A percentile compares a stretch with the other conserved stretches of the same genome.
phyloP scores from a whole-genome alignment of 2,113 vertebrate species.

The Sturnira hondurensis region DNA sequence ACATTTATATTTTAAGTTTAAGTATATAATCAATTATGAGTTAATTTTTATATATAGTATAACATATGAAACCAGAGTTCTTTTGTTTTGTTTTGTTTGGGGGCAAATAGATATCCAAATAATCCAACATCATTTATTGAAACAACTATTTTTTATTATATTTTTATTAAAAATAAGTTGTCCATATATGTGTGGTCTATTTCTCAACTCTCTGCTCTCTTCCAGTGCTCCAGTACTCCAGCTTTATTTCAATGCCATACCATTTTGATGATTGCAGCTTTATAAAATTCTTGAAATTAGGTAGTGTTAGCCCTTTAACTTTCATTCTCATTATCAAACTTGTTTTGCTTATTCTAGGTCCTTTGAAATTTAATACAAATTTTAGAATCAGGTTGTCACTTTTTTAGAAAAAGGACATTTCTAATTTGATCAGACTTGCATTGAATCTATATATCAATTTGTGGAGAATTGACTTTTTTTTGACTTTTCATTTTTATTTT shows the following conservation, averaged over 20 bases:
- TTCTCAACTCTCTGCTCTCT: neutral
- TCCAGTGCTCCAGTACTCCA: neutral
- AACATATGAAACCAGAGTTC: neutral
- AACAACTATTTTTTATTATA: neutral
- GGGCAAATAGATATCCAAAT: neutral
- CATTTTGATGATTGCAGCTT: neutral
- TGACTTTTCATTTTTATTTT: neutral
- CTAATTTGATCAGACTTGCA: neutral
- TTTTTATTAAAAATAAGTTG: neutral
- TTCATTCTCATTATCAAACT: neutral
- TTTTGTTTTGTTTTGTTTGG: neutral
- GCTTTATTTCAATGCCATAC: neutral
- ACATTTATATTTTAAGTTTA: neutral
- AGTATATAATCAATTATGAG: neutral
- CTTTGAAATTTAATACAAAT: neutral
- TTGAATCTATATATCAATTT: neutral
- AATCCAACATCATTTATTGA: neutral
- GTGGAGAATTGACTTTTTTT: neutral
- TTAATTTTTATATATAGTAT: neutral
- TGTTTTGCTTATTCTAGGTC: neutral
- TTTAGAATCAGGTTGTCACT: neutral
- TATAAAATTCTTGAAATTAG: neutral
- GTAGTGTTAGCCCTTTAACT: neutral
- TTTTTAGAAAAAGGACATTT: neutral
- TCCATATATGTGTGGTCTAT: neutral